phyloP scores from a whole-genome alignment of 2,797 vertebrate genomes.

The Hirundo rustica region DNA sequence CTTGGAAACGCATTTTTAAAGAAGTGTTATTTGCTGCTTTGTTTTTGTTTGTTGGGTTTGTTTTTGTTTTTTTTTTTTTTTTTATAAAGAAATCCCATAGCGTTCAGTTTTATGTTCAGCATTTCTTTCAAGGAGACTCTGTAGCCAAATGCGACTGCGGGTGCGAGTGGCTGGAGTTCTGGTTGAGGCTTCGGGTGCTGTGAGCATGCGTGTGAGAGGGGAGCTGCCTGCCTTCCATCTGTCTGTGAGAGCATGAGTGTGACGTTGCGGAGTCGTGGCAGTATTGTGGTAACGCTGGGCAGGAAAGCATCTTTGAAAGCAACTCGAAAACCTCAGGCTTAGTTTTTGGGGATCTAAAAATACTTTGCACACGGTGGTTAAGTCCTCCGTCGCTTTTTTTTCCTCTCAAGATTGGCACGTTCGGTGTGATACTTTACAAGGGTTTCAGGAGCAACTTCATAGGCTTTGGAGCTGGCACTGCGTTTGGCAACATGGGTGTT shows the following conservation, averaged over 20 bases:
- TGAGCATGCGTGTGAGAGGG: not conserved
- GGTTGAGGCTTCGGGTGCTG: not conserved
- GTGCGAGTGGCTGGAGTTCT: not conserved
- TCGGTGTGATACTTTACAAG: not conserved
- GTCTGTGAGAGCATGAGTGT: not conserved
- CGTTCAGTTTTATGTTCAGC: slow-evolving; percentile 21
- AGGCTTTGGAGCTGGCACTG: not conserved
- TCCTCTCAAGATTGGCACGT: not conserved
- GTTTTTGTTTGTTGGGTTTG: not conserved
- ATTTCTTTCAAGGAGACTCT: slow-evolving; percentile 53
- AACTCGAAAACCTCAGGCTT: slow-evolving; percentile 56
- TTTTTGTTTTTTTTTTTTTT: not conserved
- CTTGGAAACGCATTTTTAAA: slow-evolving; percentile 17
- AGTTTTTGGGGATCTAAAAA: slow-evolving; percentile 41
- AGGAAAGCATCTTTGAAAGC: slow-evolving; percentile 28
- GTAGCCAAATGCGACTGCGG: slow-evolving; percentile 40
- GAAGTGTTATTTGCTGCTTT: slow-evolving; percentile 61
- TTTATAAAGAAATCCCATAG: slow-evolving; percentile 32
- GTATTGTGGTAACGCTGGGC: slow-evolving; percentile 45
- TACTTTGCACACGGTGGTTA: slow-evolving; percentile 38
- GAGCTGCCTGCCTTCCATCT: slow-evolving; percentile 12
- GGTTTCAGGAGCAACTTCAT: slow-evolving; percentile 44
- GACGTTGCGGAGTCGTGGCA: slow-evolving; percentile 32
- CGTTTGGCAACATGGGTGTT: not conserved
- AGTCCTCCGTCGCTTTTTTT: slow-evolving; percentile 18